Base-by-base conservation (phyloP, 2,113 vertebrate genomes). In the Sebastes fasciatus region DNA sequence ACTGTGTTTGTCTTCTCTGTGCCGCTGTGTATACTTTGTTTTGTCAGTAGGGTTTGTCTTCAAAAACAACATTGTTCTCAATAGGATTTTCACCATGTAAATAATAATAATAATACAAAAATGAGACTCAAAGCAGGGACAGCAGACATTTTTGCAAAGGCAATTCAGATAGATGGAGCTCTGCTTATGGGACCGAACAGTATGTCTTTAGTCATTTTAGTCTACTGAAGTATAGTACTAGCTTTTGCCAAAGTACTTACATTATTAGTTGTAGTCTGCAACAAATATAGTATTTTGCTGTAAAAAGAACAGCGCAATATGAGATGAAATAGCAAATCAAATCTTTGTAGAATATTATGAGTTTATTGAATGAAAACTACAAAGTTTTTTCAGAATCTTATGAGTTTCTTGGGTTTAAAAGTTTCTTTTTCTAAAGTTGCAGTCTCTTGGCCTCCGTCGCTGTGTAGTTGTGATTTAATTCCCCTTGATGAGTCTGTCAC, bases 351-450 rank as follows among this genome's bases (percentile, higher is more conserved):
- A 77, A 75, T 85, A 84, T 88, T 85, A 88, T 77, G 69, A 84
- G 76, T 78, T 86, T 86, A 88, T 90, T 89, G 69, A 90, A 84
- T 86, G 23, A 86, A 88, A 91, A 74, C 54, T n/a, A 21, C 55
- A 85, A 75, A n/a, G 8, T 69, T 86, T 68, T 77, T 67, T 43
- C 58, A 58, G 48, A 67, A 58, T 65, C 52, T 79, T 85, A 75
- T 90, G 79, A 90, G 88, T 90, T 92, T 90, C 66, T 81, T 52
- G 34, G 23, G 16, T 79, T 83, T 73, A 43, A 72, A 83, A 74
- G 74, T 74, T 69, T 85, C 3, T 8, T 66, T 66, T 74, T 62
- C 5, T 68, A 64, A 74, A 84, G 75, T 83, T 75, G 42, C 11
- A 5, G 43, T 70, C 48, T 42, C 55, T 34, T 54, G 43, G 60